phyloP scores from a whole-genome alignment of 2,797 vertebrate species.

The Gallinago stenura region DNA sequence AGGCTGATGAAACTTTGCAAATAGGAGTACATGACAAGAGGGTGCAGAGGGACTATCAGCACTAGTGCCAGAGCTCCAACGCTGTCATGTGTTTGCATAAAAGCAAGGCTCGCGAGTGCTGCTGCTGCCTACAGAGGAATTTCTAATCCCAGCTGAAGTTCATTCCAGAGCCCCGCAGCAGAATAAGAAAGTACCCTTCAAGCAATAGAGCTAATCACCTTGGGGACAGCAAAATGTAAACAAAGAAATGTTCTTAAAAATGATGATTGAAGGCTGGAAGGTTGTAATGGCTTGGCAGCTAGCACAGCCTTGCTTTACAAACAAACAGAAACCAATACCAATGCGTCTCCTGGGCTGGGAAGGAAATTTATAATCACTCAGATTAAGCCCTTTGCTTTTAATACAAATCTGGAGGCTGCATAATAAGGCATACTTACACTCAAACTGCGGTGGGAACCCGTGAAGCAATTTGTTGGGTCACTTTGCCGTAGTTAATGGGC shows the following conservation, averaged over 20 bases:
- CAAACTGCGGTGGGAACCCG: not conserved
- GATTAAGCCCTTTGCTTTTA: not conserved
- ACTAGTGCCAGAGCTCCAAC: not conserved
- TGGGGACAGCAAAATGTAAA: not conserved
- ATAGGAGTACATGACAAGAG: not conserved
- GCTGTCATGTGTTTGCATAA: not conserved
- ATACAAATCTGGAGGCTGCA: not conserved
- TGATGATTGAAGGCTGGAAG: not conserved
- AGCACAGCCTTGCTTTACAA: not conserved
- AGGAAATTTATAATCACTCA: not conserved
- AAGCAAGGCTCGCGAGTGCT: not conserved
- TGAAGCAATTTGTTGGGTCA: not conserved
- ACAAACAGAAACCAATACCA: not conserved
- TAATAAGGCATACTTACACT: not conserved
- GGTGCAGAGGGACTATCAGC: not conserved
- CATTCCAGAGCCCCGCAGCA: not conserved
- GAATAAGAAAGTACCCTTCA: constrained; percentile 11
- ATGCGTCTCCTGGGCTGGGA: not conserved
- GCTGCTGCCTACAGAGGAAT: not conserved
- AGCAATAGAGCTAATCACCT: constrained; percentile 23
- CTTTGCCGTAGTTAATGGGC: not conserved
- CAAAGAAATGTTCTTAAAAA: constrained; percentile 30
- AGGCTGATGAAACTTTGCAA: not conserved
- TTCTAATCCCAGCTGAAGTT: constrained; percentile 6
- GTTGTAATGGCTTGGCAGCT: constrained; percentile 10